Evolutionary conservation across 2,113 vertebrate species (phyloP), one percentile per base, ranked within the genome.

Genomic region (Willisornis vidua): DNA sequence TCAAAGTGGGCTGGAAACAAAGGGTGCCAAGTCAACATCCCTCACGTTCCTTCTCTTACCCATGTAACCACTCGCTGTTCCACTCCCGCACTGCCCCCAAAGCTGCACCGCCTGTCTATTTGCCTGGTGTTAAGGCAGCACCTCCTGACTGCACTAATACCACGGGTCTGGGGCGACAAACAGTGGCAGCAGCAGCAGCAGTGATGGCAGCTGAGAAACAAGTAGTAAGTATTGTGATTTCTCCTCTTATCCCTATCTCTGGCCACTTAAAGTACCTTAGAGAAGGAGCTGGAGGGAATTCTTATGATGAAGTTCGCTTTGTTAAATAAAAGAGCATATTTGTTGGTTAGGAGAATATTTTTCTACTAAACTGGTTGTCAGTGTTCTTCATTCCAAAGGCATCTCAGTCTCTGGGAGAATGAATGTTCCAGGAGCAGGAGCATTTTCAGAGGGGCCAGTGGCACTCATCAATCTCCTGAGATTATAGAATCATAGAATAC

Each of bases 21-120:
- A 98, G 99, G 31, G 98, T 98, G 46, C 98, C 99, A 95, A 98
- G 97, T 67, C 99, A 99, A 35, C 98, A 99, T 61, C 99, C 99
- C 22, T 99, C 99, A 9, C 99, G 99, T 43, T 99, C 99, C 29
- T 99, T 99, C 65, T 99, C 99, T 15, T 99, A 99, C 49, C 99
- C 99, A 3, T 99, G 99, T 81, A 99, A 99, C 96, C 99, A 99
- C 91, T 98, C 99, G 0, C 96, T 99, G 67, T 98, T 99, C 84
- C 99, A 99, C 94, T 98, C 98, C 84, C 98, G 99, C 58, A 80
- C 98, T 0, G 93, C 98, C 37, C 95, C 98, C 75, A 99, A 99
- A 89, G 98, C 98, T 12, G 97, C 90, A 25, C 98, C 98, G 10
- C 98, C 99, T 2, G 98, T 98, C 65, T 99, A 99, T 95, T 85